Evolutionary conservation across 2,888 invertebrate genomes (phyloP).

Genomic region (Nipponacmea schrenckii): DNA sequence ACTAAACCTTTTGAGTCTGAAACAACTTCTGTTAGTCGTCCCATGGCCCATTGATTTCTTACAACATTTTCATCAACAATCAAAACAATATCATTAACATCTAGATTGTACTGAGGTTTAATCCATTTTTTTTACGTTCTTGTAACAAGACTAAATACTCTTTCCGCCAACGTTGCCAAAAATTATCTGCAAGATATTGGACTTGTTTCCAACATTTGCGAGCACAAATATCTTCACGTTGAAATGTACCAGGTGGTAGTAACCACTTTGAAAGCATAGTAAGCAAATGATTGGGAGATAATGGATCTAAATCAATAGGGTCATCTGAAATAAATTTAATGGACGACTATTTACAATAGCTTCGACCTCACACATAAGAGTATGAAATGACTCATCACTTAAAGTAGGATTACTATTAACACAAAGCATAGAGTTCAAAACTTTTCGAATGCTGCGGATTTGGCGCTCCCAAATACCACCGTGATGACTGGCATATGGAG

Average conservation of each 20-base stretch:
- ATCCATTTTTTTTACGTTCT: slow-evolving; percentile 24
- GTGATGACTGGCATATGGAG: slow-evolving; percentile 28
- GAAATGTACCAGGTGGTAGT: slow-evolving; percentile 30
- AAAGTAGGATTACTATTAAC: slow-evolving; percentile 16
- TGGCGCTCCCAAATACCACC: slow-evolving; percentile 37
- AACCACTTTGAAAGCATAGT: slow-evolving; percentile 3
- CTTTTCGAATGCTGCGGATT: slow-evolving; percentile 27
- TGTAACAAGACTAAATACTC: slow-evolving; percentile 24
- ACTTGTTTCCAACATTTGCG: slow-evolving; percentile 32
- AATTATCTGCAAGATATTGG: slow-evolving; percentile 31
- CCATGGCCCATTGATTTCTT: slow-evolving; percentile 15
- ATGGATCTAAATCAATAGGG: slow-evolving; percentile 21
- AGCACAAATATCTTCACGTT: slow-evolving; percentile 25
- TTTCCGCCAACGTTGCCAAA: slow-evolving; percentile 26
- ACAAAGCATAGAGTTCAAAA: slow-evolving; percentile 20
- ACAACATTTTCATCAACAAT: slow-evolving; percentile 8
- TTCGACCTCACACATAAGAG: slow-evolving; percentile 32
- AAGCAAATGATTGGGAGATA: slow-evolving; percentile 34
- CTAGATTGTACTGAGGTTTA: background rate
- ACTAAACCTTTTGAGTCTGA: slow-evolving; percentile 11
- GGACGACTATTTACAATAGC: slow-evolving; percentile 30
- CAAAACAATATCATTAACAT: slow-evolving; percentile 10
- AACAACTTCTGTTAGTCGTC: background rate
- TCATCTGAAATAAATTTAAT: slow-evolving; percentile 21
- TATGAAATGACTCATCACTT: slow-evolving; percentile 30